Evolutionary conservation across 2,113 vertebrate genomes (phyloP).

Genomic region (Grus americana): DNA sequence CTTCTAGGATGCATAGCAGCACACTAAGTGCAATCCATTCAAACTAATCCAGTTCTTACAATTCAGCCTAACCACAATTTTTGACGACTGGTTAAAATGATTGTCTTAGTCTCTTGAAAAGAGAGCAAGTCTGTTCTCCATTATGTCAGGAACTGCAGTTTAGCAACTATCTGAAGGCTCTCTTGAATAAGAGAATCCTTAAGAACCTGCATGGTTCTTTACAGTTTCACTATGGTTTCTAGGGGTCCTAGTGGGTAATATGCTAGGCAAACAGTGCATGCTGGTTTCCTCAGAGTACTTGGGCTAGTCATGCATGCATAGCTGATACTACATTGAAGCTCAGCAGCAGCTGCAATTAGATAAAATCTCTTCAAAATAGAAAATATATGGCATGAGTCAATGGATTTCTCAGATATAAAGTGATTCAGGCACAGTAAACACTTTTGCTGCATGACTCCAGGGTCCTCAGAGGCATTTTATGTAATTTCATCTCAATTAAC

Average conservation of each 20-base stretch:
- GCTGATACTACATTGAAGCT: background rate
- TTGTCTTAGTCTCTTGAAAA: background rate
- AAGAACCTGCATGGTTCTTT: background rate
- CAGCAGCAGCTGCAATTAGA: background rate
- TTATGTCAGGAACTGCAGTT: background rate
- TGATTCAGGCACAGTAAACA: background rate
- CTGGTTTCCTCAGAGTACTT: background rate
- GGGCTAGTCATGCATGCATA: background rate
- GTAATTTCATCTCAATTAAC: conserved; percentile 38
- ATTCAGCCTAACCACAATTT: background rate
- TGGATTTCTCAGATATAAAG: conserved; percentile 11
- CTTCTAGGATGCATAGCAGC: background rate
- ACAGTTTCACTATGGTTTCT: background rate
- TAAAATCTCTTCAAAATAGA: background rate
- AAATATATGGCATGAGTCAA: conserved; percentile 31
- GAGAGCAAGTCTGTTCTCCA: background rate
- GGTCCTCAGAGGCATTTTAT: background rate
- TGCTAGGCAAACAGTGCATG: background rate
- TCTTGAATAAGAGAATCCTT: background rate
- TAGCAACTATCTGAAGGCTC: background rate
- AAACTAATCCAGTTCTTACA: background rate
- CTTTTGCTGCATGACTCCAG: background rate
- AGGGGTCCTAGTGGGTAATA: background rate
- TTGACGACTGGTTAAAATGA: background rate
- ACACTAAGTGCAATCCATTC: background rate